Evolutionary conservation across 30 jellyfish, hydroid and myxozoan genomes (phyloP).

Genomic region (Cassiopea andromeda): DNA sequence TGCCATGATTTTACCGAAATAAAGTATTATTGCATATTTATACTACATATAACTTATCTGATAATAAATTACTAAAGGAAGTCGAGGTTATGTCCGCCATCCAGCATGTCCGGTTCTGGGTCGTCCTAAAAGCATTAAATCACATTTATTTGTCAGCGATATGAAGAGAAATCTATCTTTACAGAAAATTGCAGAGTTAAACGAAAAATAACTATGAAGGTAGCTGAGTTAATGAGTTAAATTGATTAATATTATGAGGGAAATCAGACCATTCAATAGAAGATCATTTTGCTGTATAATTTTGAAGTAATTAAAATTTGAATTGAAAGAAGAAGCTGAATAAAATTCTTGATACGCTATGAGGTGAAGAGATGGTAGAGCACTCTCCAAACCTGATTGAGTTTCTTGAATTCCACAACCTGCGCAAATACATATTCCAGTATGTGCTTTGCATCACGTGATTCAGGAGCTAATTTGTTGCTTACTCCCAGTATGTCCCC

Average conservation of each 20-base stretch:
- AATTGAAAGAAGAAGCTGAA: neutral
- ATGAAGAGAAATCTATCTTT: neutral
- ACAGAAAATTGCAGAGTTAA: neutral
- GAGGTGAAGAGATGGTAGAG: too few species aligned
- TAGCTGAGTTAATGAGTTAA: too few species aligned
- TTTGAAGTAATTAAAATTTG: neutral
- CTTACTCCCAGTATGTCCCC: conserved; percentile 90
- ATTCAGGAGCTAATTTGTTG: conserved; percentile 77
- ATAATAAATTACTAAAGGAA: neutral
- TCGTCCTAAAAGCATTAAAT: conserved; percentile 31
- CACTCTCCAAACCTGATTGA: conserved; percentile 72
- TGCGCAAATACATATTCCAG: conserved; percentile 91
- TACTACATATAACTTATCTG: too few species aligned
- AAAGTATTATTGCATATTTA: too few species aligned
- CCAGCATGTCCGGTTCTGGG: conserved; percentile 69
- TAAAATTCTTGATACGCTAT: too few species aligned
- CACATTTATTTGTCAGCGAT: neutral
- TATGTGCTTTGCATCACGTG: conserved; percentile 93
- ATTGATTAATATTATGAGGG: neutral
- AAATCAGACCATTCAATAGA: neutral
- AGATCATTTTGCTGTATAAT: neutral
- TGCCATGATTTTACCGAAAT: too few species aligned
- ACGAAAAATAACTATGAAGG: neutral
- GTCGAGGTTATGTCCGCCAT: conserved; percentile 34
- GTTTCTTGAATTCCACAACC: conserved; percentile 96